Conservation (phyloP, 2,113 vertebrate species). For the Myiozetetes cayanensis region DNA sequence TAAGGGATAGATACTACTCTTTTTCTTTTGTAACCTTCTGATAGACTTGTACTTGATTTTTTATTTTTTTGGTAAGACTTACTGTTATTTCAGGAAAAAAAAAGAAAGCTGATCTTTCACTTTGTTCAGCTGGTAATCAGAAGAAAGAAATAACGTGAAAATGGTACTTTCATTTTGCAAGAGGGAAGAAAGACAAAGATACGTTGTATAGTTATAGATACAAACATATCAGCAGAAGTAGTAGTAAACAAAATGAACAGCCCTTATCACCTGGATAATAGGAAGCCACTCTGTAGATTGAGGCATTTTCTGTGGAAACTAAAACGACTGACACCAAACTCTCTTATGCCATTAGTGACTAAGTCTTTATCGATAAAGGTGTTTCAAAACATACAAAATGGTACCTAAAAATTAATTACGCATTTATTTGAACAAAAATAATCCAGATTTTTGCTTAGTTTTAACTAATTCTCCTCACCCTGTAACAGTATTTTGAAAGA, state of each 20-base stretch:
- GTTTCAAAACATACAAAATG: conserved; percentile 42
- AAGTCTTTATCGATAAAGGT: conserved; percentile 24
- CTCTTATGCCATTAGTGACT: not conserved
- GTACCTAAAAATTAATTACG: conserved; percentile 54
- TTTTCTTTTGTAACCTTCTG: conserved; percentile 66
- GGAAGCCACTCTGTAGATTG: conserved; percentile 41
- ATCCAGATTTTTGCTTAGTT: conserved; percentile 4
- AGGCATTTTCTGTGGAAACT: conserved; percentile 19
- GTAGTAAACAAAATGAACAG: conserved; percentile 29
- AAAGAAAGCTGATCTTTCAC: conserved; percentile 70
- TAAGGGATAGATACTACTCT: conserved; percentile 73
- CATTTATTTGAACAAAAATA: conserved; percentile 47
- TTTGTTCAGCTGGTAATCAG: conserved; percentile 62
- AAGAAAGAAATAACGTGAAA: conserved; percentile 46
- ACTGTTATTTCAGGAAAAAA: conserved; percentile 72
- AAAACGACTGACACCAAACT: conserved; percentile 20
- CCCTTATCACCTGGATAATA: conserved; percentile 20
- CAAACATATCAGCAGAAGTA: conserved; percentile 62
- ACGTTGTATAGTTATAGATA: conserved; percentile 54
- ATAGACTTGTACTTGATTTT: conserved; percentile 76
- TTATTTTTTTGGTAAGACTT: conserved; percentile 24
- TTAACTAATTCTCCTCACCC: not conserved
- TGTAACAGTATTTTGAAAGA: conserved; percentile 45
- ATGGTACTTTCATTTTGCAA: conserved; percentile 71
- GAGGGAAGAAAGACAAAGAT: conserved; percentile 75